Conservation (phyloP, 2,888 invertebrate species). For the Tenthredo scrophulariae region DNA sequence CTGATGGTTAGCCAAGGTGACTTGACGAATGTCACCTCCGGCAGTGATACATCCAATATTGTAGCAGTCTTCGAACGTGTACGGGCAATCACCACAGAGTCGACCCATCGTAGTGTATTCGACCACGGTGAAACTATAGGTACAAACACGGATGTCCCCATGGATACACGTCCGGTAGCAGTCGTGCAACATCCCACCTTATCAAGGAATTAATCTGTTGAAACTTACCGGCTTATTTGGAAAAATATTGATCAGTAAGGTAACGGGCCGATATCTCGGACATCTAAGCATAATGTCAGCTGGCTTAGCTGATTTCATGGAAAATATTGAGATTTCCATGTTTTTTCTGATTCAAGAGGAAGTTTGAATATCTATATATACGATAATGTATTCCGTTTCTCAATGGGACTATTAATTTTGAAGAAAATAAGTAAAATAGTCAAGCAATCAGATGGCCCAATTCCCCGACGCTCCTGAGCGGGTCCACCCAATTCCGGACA, state of each 20-base stretch:
- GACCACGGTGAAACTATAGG: conserved; percentile 65
- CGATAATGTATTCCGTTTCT: too few species aligned
- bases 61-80: conserved; percentile 58
- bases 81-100: conserved; percentile 67
- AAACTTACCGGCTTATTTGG: not conserved
- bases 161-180: conserved; percentile 66
- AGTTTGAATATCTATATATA: too few species aligned
- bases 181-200: conserved; percentile 61
- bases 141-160: conserved; percentile 62
- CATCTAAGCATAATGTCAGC: too few species aligned
- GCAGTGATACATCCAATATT: conserved; percentile 66
- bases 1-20: conserved; percentile 66
- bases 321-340: too few species aligned
- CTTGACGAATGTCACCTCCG: conserved; percentile 66
- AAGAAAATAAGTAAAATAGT: too few species aligned
- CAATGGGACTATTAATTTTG: too few species aligned
- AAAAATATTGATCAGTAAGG: conserved; percentile 10
- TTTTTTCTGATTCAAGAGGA: too few species aligned
- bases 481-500: too few species aligned
- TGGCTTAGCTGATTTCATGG: too few species aligned
- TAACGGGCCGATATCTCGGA: too few species aligned
- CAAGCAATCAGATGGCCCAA: too few species aligned
- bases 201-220: not conserved
- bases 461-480: too few species aligned
- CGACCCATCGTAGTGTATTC: conserved; percentile 68